A percentile compares a stretch with the other conserved stretches of the same genome.
Evolutionary conservation across 2,113 vertebrate species (phyloP).

Genomic region (Microtus ochrogaster): DNA sequence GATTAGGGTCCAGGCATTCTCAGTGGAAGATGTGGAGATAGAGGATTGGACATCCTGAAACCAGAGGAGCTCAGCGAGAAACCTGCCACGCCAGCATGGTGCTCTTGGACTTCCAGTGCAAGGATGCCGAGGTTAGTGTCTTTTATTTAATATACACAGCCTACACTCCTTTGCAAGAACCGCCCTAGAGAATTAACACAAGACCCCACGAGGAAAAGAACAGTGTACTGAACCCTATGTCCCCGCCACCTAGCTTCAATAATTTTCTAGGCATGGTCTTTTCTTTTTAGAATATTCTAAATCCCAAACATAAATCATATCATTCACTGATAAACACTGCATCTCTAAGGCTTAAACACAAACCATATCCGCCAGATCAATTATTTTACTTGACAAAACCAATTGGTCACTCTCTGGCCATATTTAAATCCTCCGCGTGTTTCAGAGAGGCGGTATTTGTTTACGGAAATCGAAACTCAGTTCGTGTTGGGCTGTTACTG

Average conservation of each 20-base stretch:
- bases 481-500: not conserved
- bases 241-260: not conserved
- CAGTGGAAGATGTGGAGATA: not conserved
- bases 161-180: not conserved
- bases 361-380: not conserved
- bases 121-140: not conserved
- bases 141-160: not conserved
- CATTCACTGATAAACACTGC: not conserved
- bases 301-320: not conserved
- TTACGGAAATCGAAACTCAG: slow-evolving; percentile 26
- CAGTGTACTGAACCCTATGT: not conserved
- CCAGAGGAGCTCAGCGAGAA: not conserved
- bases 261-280: not conserved
- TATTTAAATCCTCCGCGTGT: not conserved
- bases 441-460: not conserved
- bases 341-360: slow-evolving; percentile 4
- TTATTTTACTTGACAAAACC: slow-evolving; percentile 28
- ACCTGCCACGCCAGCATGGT: accelerated
- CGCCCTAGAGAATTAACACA: not conserved
- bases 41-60: accelerated
- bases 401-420: not conserved
- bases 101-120: not conserved
- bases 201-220: not conserved
- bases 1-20: not conserved
- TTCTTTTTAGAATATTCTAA: slow-evolving; percentile 3